Conservation (phyloP, 2,797 vertebrate genomes). For the Dendrocincla tyrannina region DNA sequence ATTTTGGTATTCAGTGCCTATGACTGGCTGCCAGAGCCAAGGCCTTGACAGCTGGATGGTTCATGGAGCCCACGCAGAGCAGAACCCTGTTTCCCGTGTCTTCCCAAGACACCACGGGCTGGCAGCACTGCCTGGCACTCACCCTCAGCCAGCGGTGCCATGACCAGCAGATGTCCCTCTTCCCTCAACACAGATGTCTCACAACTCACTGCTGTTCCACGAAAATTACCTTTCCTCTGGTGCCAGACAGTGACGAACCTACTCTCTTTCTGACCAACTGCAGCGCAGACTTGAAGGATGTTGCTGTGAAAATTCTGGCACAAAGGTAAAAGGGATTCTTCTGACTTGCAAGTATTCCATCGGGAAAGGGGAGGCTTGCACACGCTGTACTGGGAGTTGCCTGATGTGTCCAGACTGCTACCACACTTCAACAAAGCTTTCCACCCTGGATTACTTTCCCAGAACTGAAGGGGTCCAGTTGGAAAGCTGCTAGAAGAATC, state of each 20-base stretch:
- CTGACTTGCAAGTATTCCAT: not conserved
- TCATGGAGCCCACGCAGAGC: not conserved
- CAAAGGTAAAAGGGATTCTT: not conserved
- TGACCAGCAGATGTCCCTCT: conserved; percentile 35
- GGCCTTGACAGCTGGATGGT: not conserved
- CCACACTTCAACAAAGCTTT: not conserved
- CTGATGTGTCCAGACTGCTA: not conserved
- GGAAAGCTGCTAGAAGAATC: not conserved
- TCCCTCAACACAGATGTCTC: not conserved
- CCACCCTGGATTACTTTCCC: not conserved
- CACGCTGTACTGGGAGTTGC: fast-evolving
- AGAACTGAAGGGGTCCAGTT: not conserved
- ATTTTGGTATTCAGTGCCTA: not conserved
- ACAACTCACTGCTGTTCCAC: not conserved
- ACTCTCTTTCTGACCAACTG: not conserved
- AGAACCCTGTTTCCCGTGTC: not conserved
- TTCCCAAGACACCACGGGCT: not conserved
- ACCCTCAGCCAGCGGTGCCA: not conserved
- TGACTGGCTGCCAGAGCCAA: not conserved
- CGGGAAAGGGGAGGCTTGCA: not conserved
- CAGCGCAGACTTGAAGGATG: not conserved
- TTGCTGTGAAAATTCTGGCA: not conserved
- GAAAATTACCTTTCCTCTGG: not conserved
- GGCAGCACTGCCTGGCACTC: not conserved
- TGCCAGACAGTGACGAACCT: not conserved